These are phyloP conservation scores for Melolontha melolontha DNA, from an alignment of 2,888 invertebrate genomes.

Conservation along the genomic window DNA sequence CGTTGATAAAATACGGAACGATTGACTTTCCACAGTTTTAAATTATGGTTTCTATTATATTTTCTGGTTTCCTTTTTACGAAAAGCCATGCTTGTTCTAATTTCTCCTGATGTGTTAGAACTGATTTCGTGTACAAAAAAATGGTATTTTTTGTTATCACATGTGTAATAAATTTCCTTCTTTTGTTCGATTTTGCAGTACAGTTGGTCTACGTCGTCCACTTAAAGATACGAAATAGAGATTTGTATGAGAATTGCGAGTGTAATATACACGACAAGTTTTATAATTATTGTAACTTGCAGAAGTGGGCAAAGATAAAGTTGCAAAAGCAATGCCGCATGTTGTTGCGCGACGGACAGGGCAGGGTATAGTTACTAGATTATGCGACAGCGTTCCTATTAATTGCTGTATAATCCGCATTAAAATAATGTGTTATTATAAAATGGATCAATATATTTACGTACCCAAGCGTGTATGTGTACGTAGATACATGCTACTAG, in stretches of 20 bases:
- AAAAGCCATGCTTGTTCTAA: too few species aligned
- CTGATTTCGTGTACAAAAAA: conserved; percentile 1
- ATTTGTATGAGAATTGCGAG: conserved; percentile 1
- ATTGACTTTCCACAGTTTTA: too few species aligned
- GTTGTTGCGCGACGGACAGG: neutral
- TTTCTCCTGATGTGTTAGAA: too few species aligned
- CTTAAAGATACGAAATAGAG: conserved; percentile 3
- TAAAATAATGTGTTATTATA: conserved; percentile 42
- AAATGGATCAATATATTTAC: conserved; percentile 39
- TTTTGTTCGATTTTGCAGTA: conserved; percentile 9
- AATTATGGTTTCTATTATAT: too few species aligned
- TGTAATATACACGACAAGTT: conserved; percentile 9
- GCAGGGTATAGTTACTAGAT: conserved; percentile 1
- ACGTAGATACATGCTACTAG: neutral
- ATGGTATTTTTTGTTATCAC: conserved; percentile 2
- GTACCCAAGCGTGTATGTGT: conserved; percentile 12
- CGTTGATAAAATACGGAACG: too few species aligned
- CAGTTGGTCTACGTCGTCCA: neutral
- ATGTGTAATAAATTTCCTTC: conserved; percentile 11
- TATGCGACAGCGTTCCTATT: conserved; percentile 27
- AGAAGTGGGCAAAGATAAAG: neutral
- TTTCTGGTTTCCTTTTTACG: too few species aligned
- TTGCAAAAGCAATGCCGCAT: conserved; percentile 1
- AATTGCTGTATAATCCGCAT: conserved; percentile 43
- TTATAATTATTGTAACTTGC: conserved; percentile 9